Base-by-base conservation (phyloP, 2,797 vertebrate species). In the Acanthurus tractus region DNA sequence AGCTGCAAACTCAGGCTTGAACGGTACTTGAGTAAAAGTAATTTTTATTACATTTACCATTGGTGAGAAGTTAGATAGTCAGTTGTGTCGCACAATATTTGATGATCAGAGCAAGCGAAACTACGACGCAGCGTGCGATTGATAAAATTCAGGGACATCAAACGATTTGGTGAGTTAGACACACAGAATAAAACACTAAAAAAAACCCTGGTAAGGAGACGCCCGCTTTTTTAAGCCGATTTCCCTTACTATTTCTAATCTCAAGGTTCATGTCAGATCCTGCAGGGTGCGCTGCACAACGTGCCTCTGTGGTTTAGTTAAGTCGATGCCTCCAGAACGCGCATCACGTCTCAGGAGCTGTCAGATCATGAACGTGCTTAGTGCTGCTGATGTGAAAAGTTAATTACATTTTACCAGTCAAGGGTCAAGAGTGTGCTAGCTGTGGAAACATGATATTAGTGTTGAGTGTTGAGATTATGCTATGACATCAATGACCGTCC, bases 311-410 rank as follows among this genome's bases (percentile, higher is more conserved):
- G 73, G 17, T 2, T 67, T 46, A 46, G 57, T 64, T 58, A 61
- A 71, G 6, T 46, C 59, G 75, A 46, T 49, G 55, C 22, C 23
- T 3, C 76, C 5, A 10, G 74, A 70, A 71, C 66, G 49, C 42
- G 58, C 70, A 74, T 80, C 78, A 4, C 22, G 65, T 77, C 71
- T 73, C 64, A 12, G 74, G 49, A 80, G 86, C 78, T 58, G 65
- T 63, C 66, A 48, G 70, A 63, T 69, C 65, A 59, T 61, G 77
- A 54, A 77, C 73, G 61, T 49, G 79, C 63, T 34, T 12, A 63
- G 85, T 85, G 92, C 84, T 91, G 87, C 93, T 93, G 91, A 93
- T 92, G 90, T 86, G 90, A 85, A 87, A 87, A 90, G 80, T 88
- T 74, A 78, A 81, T 79, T 48, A 46, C 64, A 68, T 76, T 76